Conservation (phyloP, 2,113 vertebrate species). For the Chloroceryle aenea region DNA sequence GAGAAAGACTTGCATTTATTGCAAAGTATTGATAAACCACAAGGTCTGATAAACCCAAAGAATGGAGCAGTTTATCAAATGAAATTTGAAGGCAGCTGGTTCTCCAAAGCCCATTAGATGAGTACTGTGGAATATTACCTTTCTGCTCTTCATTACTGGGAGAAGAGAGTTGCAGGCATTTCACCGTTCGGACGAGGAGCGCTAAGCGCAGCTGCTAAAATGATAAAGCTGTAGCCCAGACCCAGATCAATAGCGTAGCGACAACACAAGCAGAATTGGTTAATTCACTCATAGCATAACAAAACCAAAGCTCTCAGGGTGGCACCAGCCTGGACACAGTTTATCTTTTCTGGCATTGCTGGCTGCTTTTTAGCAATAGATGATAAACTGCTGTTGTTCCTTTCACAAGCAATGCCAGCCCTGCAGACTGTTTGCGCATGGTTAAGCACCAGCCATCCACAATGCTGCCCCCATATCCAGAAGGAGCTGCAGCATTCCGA, state of each 20-base stretch:
- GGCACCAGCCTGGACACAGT: neutral
- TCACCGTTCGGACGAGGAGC: neutral
- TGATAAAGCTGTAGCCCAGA: neutral
- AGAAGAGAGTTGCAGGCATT: neutral
- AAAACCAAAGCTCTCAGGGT: neutral
- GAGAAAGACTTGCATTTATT: neutral
- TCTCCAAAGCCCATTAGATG: neutral
- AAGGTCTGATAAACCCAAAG: neutral
- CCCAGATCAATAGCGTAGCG: neutral
- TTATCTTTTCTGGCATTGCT: neutral
- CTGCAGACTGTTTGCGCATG: neutral
- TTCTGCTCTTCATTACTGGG: neutral
- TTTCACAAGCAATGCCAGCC: rapidly evolving
- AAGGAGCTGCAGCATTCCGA: neutral
- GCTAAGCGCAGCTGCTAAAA: neutral
- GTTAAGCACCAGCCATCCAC: rapidly evolving
- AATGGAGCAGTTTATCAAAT: neutral
- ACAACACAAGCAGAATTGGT: neutral
- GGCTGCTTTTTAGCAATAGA: neutral
- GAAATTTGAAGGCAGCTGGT: neutral
- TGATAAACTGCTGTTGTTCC: neutral
- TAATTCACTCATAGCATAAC: rapidly evolving
- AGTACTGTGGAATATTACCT: neutral
- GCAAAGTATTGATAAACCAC: neutral
- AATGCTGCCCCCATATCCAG: neutral